Evolutionary conservation across 2,797 vertebrate species (phyloP), one percentile per base, ranked within the genome.

Genomic region (Adelosebastes latens): DNA sequence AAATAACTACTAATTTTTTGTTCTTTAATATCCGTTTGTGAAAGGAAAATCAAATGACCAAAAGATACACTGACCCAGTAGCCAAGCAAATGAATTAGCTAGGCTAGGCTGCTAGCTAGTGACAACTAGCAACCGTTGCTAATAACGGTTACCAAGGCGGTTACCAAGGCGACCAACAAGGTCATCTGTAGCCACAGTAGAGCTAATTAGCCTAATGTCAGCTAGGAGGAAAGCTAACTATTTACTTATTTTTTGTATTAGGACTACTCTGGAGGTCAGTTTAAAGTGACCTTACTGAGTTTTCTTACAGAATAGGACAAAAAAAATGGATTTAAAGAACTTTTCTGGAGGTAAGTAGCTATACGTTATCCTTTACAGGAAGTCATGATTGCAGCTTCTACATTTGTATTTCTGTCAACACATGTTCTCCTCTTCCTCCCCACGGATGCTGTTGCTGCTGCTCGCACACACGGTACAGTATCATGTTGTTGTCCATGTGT

Each of bases 401-500:
- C 10, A n/a, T 70, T 27, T 74, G n/a, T 68, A 5, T 67, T 31
- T 61, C 62, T 46, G 18, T 52, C 22, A 5, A 34, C 59, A 46
- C 36, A n/a, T 4, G 69, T 64, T 64, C 27, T 46, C 79, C 67
- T 64, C 59, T 10, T 52, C 52, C 52, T 53, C 8, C 60, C 18
- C 58, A 65, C 9, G 27, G 60, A 59, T 75, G 70, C 53, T 22
- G 71, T 12, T 27, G 56, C 62, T 56, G 72, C 55, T 76, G 69
- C 55, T 61, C 62, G n/a, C 79, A 53, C 88, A 68, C 78, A 68
- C 78, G 32, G 31, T 73, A 87, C 86, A 72, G 77, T 72, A 85
- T 74, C 66, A 52, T 86, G 87, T 72, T 89, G 81, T 82, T 82
- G 89, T 81, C 62, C 52, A 18, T 46, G 82, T 81, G 81, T 87